Evolutionary conservation across 2,888 invertebrate species (phyloP).

Genomic region (Temnothorax ravouxi): DNA sequence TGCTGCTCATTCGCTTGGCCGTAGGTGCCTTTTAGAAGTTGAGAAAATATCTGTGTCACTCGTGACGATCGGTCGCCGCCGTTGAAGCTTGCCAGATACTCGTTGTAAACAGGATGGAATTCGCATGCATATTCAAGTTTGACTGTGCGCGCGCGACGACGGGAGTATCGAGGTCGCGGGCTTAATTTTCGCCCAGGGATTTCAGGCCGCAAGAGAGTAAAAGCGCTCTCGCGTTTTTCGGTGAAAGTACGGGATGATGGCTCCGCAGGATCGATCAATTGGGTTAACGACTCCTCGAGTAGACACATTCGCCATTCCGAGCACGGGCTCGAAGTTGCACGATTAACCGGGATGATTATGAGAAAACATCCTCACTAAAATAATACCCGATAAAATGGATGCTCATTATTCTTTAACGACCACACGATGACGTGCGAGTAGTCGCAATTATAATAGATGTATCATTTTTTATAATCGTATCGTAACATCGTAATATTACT

Average conservation of each 20-base stretch:
- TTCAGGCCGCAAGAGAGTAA: constrained; percentile 48
- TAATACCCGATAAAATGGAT: constrained; percentile 30
- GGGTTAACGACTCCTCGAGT: constrained; percentile 56
- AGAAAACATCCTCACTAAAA: constrained; percentile 17
- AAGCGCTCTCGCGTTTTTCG: constrained; percentile 60
- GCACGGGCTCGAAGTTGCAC: neutral
- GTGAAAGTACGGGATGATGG: constrained; percentile 62
- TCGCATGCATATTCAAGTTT: constrained; percentile 82
- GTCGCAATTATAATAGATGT: constrained; percentile 5
- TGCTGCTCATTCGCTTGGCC: constrained; percentile 33
- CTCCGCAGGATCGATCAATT: constrained; percentile 34
- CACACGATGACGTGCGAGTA: constrained; percentile 11
- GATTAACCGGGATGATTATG: constrained; percentile 43
- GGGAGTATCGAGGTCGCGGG: constrained; percentile 69
- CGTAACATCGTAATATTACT: neutral
- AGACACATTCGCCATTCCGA: neutral
- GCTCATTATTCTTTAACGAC: constrained; percentile 39
- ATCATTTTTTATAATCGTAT: constrained; percentile 10
- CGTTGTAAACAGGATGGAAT: constrained; percentile 83
- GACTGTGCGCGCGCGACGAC: constrained; percentile 59
- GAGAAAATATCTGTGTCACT: constrained; percentile 81
- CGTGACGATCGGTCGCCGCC: constrained; percentile 64
- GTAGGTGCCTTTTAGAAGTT: constrained; percentile 73
- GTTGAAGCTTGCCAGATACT: constrained; percentile 74
- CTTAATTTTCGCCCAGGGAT: constrained; percentile 50